Evolutionary conservation across 2,797 vertebrate species (phyloP).

Genomic region (Mergus octosetaceus): DNA sequence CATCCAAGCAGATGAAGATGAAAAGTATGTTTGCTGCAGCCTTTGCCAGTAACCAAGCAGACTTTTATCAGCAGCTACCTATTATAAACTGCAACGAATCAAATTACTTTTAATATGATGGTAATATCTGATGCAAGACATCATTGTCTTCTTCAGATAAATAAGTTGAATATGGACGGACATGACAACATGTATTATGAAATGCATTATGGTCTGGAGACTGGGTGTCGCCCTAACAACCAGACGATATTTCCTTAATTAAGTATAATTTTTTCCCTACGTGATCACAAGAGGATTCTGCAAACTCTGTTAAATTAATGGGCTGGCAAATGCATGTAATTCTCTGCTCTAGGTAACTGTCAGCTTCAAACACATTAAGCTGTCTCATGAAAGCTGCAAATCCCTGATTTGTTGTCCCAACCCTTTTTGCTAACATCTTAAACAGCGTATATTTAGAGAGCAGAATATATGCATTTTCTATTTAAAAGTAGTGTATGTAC

Average conservation of each 20-base stretch:
- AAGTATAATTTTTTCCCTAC: slow-evolving; percentile 35
- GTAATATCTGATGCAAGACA: slow-evolving; percentile 59
- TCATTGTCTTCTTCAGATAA: slow-evolving; percentile 37
- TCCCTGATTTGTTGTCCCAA: background rate
- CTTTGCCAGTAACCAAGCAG: slow-evolving; percentile 23
- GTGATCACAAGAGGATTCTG: slow-evolving; percentile 30
- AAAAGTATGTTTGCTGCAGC: slow-evolving; percentile 48
- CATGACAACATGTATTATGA: slow-evolving; percentile 56
- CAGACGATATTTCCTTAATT: slow-evolving; percentile 58
- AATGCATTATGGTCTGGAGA: background rate
- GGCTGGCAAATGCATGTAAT: slow-evolving; percentile 26
- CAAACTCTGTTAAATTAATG: slow-evolving; percentile 42
- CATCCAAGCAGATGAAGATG: slow-evolving; percentile 37
- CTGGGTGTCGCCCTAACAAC: slow-evolving; percentile 45
- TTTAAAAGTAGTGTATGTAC: background rate
- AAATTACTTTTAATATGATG: slow-evolving; percentile 56
- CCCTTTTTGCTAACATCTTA: background rate
- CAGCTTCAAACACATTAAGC: background rate
- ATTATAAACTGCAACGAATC: slow-evolving; percentile 48
- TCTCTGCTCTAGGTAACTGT: slow-evolving; percentile 50
- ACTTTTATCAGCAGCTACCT: slow-evolving; percentile 40
- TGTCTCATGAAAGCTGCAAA: slow-evolving; percentile 1
- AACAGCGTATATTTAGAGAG: background rate
- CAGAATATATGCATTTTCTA: background rate
- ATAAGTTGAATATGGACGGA: slow-evolving; percentile 7